These are phyloP conservation scores for Poecilia gillii DNA, from an alignment of 2,797 vertebrate genomes.

Conservation along the genomic window DNA sequence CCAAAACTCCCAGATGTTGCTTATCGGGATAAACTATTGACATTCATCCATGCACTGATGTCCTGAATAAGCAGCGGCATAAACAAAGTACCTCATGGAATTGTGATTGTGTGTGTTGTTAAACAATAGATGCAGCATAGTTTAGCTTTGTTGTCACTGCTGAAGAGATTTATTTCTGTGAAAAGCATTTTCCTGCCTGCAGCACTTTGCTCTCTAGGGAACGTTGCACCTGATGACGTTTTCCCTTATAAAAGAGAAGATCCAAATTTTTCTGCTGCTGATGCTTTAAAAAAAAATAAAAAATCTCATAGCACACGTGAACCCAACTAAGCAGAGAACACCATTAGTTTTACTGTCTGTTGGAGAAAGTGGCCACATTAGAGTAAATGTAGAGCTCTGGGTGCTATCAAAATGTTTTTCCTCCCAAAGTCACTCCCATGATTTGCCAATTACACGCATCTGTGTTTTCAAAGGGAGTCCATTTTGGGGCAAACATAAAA, in stretches of 20 bases:
- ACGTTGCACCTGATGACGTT: slow-evolving; percentile 8
- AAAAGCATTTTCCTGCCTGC: slow-evolving; percentile 21
- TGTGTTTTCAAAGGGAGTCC: slow-evolving; percentile 75
- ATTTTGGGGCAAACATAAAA: slow-evolving; percentile 73
- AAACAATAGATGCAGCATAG: slow-evolving; percentile 8
- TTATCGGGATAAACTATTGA: slow-evolving; percentile 78
- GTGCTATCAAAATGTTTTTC: slow-evolving; percentile 71
- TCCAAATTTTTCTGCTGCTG: slow-evolving; percentile 19
- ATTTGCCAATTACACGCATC: slow-evolving; percentile 76
- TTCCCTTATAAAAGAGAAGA: slow-evolving; percentile 22
- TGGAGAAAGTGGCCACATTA: slow-evolving; percentile 63
- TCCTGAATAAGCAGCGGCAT: slow-evolving; percentile 65
- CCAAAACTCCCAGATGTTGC: slow-evolving; percentile 72
- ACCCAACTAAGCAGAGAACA: slow-evolving; percentile 55
- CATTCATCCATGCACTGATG: slow-evolving; percentile 63
- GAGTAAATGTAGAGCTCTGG: slow-evolving; percentile 52
- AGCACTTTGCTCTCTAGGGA: slow-evolving; percentile 28
- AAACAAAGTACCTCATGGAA: slow-evolving; percentile 21
- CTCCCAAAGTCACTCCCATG: slow-evolving; percentile 67
- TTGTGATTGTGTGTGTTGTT: slow-evolving; percentile 26
- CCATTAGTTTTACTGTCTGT: slow-evolving; percentile 68
- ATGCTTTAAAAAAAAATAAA: slow-evolving; percentile 12
- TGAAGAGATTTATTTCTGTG: slow-evolving; percentile 15
- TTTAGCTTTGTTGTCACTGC: slow-evolving; percentile 23
- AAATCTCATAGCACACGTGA: slow-evolving; percentile 47